phyloP scores from a whole-genome alignment of 2,113 vertebrate species.

The Manacus vitellinus region DNA sequence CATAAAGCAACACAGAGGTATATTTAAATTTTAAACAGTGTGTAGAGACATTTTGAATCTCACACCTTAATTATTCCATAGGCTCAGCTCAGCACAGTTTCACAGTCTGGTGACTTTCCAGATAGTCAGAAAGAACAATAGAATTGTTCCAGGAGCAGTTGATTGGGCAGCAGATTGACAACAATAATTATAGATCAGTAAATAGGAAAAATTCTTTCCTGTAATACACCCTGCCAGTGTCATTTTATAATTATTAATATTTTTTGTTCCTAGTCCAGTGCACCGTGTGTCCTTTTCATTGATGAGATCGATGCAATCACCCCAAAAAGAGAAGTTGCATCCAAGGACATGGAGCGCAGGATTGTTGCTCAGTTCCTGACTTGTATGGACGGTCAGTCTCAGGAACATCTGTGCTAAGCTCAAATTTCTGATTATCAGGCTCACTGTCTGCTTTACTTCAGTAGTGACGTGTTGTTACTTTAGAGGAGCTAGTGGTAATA shows the following conservation, averaged over 20 bases:
- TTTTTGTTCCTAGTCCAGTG: conserved; percentile 73
- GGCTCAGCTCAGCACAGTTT: neutral
- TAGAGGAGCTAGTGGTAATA: neutral
- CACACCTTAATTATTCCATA: neutral
- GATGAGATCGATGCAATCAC: conserved; percentile 98
- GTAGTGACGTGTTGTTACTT: neutral
- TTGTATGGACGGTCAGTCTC: conserved; percentile 92
- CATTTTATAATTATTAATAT: neutral
- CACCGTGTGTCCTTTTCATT: conserved; percentile 95
- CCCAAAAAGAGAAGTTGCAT: conserved; percentile 93
- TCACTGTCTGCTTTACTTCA: neutral
- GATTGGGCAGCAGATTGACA: neutral
- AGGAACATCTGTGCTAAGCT: neutral
- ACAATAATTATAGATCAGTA: neutral
- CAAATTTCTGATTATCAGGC: neutral
- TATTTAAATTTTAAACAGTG: neutral
- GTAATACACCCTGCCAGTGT: neutral
- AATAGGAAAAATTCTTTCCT: neutral
- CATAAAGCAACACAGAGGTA: neutral
- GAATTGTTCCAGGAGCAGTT: neutral
- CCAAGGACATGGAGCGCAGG: conserved; percentile 97
- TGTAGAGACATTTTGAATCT: neutral
- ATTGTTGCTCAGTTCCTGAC: conserved; percentile 96
- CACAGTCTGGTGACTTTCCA: neutral
- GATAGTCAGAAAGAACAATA: neutral